These are phyloP conservation scores for Ctenomys sociabilis DNA, from an alignment of 2,113 vertebrate species.

Conservation along the genomic window DNA sequence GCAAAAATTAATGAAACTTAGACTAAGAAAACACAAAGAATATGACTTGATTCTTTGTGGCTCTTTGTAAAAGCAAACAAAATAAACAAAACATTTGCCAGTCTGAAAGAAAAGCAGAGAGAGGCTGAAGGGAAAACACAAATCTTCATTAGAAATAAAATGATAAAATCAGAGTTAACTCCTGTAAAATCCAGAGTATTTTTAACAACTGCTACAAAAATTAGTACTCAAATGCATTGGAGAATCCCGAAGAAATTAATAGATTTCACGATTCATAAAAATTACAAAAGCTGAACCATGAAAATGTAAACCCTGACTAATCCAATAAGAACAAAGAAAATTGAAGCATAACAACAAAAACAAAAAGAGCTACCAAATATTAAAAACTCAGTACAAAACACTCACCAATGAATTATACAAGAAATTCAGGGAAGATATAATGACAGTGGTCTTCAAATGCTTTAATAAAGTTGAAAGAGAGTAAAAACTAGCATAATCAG, in stretches of 20 bases:
- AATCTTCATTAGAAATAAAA: neutral
- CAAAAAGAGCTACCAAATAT: neutral
- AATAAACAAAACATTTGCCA: neutral
- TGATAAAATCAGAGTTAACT: neutral
- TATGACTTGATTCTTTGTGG: neutral
- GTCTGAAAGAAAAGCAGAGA: neutral
- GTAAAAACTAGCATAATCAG: neutral
- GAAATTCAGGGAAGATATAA: neutral
- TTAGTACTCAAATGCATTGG: neutral
- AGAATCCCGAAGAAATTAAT: neutral
- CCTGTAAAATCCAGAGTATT: neutral
- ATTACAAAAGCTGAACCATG: neutral
- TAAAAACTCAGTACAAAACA: neutral
- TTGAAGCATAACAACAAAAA: neutral
- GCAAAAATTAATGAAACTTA: neutral
- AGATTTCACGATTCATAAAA: neutral
- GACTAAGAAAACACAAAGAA: neutral
- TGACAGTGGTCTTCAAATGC: neutral
- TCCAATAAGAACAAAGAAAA: neutral
- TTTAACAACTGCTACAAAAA: neutral
- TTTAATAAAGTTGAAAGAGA: neutral
- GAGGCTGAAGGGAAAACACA: neutral
- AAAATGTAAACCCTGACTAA: neutral
- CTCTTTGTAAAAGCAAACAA: neutral
- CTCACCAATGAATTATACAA: neutral